phyloP scores from a whole-genome alignment of 1,140 invertebrate species.

The Drosophila malerkotliana region DNA sequence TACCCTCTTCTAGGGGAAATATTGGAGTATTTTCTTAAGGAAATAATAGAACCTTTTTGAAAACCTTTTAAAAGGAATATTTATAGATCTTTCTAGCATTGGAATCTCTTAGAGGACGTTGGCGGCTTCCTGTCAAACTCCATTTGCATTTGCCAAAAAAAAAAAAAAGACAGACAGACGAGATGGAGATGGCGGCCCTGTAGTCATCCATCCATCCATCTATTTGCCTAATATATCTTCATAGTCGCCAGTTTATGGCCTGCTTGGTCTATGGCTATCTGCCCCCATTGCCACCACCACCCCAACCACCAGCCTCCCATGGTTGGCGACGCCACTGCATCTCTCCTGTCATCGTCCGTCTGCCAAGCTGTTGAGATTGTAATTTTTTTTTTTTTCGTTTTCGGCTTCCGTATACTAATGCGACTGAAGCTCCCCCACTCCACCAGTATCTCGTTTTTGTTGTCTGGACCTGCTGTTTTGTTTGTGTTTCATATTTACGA shows the following conservation, averaged over 20 bases:
- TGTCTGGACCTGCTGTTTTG: conserved; percentile 46
- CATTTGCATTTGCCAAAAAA: conserved; percentile 76
- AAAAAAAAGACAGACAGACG: conserved; percentile 1
- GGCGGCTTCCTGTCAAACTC: conserved; percentile 65
- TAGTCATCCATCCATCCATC: conserved; percentile 64
- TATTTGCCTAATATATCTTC: conserved; percentile 83
- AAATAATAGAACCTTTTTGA: too few species aligned
- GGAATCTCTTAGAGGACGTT: background rate
- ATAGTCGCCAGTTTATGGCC: conserved; percentile 80
- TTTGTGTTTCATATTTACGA: conserved; percentile 81
- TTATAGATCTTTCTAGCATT: too few species aligned
- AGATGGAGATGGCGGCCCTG: conserved; percentile 32
- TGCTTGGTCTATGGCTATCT: conserved; percentile 22
- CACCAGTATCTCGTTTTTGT: too few species aligned
- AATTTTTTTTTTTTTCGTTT: conserved; percentile 37
- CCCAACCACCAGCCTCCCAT: too few species aligned
- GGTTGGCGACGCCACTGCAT: conserved; percentile 14
- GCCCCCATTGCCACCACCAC: background rate
- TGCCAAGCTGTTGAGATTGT: conserved; percentile 72
- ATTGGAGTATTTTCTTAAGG: too few species aligned
- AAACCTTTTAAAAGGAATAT: too few species aligned
- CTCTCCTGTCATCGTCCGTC: conserved; percentile 70
- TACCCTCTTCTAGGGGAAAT: conserved; percentile 10
- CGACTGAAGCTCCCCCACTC: too few species aligned
- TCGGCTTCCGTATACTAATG: conserved; percentile 77